These are phyloP conservation scores for Rugalucina vietnamica DNA, from an alignment of 2,888 invertebrate genomes.

Conservation along the genomic window DNA sequence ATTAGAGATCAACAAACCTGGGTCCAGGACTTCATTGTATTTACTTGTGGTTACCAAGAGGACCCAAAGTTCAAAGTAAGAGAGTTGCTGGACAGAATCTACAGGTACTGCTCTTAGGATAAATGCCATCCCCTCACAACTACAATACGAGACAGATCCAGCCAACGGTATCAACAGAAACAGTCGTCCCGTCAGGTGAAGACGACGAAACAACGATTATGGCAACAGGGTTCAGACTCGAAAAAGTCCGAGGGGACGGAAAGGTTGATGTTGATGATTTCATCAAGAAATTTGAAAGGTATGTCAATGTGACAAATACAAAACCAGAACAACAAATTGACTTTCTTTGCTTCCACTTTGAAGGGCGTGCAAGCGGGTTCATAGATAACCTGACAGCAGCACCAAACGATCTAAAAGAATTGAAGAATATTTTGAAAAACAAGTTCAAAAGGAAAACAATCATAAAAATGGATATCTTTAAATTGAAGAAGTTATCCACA, in stretches of 20 bases:
- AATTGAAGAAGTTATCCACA: not conserved
- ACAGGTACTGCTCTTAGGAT: too few relatives aligned
- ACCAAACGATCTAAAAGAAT: not conserved
- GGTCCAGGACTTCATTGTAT: too few relatives aligned
- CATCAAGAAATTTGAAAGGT: not conserved
- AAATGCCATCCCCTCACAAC: too few relatives aligned
- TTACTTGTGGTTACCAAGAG: too few relatives aligned
- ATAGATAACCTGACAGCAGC: not conserved
- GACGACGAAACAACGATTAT: too few relatives aligned
- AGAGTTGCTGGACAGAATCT: too few relatives aligned
- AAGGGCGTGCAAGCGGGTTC: constrained; percentile 2
- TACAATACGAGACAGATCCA: too few relatives aligned
- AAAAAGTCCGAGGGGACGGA: not conserved
- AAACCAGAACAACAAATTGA: not conserved
- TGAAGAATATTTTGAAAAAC: not conserved
- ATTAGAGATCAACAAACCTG: too few relatives aligned
- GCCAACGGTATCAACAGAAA: too few relatives aligned
- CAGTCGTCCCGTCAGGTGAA: too few relatives aligned
- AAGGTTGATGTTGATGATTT: constrained; percentile 4
- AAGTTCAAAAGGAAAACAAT: not conserved
- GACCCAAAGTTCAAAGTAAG: too few relatives aligned
- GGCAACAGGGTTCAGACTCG: too few relatives aligned
- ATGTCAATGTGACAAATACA: not conserved
- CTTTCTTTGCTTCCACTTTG: constrained; percentile 6
- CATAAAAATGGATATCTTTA: constrained; percentile 5